These are phyloP conservation scores for Tapirus terrestris DNA, from an alignment of 2,113 vertebrate genomes.

Conservation along the genomic window DNA sequence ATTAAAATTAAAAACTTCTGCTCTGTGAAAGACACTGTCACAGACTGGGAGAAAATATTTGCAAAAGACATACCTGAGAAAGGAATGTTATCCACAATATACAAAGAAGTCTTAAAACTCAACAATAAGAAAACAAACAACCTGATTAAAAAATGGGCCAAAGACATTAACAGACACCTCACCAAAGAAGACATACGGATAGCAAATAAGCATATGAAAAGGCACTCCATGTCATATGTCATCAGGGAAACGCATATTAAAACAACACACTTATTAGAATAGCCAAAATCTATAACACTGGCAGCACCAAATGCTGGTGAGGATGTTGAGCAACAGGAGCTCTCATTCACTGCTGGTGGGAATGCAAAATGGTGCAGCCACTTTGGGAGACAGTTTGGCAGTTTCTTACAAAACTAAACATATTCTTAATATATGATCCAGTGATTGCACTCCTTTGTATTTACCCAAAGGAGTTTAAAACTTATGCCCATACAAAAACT, in stretches of 20 bases:
- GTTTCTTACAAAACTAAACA: background rate
- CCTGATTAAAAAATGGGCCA: background rate
- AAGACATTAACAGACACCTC: background rate
- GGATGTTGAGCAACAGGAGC: background rate
- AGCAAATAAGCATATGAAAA: background rate
- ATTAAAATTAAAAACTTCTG: background rate
- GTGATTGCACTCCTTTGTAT: background rate
- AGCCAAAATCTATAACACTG: background rate
- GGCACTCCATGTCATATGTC: background rate
- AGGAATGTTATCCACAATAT: background rate
- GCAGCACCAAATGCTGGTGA: background rate
- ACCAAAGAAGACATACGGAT: background rate
- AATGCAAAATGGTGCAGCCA: background rate
- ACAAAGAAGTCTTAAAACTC: background rate
- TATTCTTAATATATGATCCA: background rate
- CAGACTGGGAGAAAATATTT: background rate
- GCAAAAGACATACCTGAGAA: background rate
- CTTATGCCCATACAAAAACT: background rate
- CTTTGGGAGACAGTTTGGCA: background rate
- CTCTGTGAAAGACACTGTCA: background rate
- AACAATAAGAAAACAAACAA: background rate
- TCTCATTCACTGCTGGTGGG: background rate
- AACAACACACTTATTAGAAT: background rate
- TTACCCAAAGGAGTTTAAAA: background rate
- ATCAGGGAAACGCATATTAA: background rate